Percentiles rank a stretch among this genome's conserved stretches.
Evolutionary conservation across 2,113 vertebrate genomes (phyloP).

Genomic region (Otocyon megalotis): DNA sequence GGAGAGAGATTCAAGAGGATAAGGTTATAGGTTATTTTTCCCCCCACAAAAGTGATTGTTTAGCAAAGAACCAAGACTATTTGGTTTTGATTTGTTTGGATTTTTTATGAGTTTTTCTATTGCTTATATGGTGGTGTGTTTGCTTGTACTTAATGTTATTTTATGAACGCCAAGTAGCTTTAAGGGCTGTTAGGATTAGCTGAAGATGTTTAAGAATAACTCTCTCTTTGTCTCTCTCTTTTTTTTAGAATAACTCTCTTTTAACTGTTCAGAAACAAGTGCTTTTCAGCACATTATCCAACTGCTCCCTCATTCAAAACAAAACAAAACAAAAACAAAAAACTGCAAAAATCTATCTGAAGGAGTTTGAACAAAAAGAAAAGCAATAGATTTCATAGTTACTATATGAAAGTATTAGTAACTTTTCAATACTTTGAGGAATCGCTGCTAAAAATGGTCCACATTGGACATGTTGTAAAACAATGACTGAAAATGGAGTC

Average conservation of each 20-base stretch:
- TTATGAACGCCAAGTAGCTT: neutral
- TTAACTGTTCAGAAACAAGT: neutral
- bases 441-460: neutral
- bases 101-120: neutral
- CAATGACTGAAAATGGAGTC: neutral
- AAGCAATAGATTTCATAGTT: neutral
- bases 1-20: neutral
- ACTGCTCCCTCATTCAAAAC: neutral
- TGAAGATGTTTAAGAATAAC: neutral
- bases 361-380: neutral
- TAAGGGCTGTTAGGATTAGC: neutral
- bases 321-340: neutral
- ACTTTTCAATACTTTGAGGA: neutral
- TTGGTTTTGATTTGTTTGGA: neutral
- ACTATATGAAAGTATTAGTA: neutral
- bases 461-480: neutral
- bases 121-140: neutral
- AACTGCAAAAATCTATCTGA: neutral
- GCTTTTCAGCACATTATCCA: neutral
- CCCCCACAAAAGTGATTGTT: neutral
- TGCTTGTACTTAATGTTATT: neutral
- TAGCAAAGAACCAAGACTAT: neutral
- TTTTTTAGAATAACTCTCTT: neutral
- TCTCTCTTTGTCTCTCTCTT: neutral
- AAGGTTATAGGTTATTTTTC: neutral